Base-by-base conservation (phyloP, 64 coral and sea anemone species). In the Montipora cactus region DNA sequence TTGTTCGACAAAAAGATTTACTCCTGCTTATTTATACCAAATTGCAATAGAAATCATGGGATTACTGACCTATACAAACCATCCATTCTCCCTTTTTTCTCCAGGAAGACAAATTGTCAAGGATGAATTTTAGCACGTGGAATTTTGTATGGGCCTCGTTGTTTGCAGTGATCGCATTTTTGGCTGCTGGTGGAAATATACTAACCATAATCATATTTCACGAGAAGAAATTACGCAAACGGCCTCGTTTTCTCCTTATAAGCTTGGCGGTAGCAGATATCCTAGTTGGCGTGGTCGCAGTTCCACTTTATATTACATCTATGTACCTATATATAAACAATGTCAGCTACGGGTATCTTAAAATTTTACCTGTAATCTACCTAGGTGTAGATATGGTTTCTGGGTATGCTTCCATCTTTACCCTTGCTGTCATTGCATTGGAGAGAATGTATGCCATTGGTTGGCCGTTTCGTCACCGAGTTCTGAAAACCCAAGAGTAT, bases 381-480 rank as follows among this genome's bases (percentile, higher is more conserved):
- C 47, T 52, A 19, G 49, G 76, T 3, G 18, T 79, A 4, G 88
- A 90, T 67, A 68, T 90, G 76, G 70, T 90, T 15, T 70, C 88
- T 21, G 88, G 59, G 2, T 79, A 80, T 79, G 14, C 5, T 20
- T 90, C 88, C 8, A 49, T 90, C 19, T 90, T 90, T 7, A 67
- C 88, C 0, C 23, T 90, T 0, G 78, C 88, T 16, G 23, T 49
- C 1, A 90, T 90, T 19, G 53, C 76, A 45, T 49, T 90, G 12
- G 88, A 90, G 44, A 13, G 88, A 81, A 81, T 81, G 79, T 81
- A 59, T 20, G 79, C 79, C 22, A 37, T 81, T 11, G 79, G 79
- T 59, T 81, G 79, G 79, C 79, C 79, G 59, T 14, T 81, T 81
- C 79, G 53, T 14, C 52, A 81, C 21, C 53, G 79, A 81, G 25